Base-by-base conservation (phyloP, 2,113 vertebrate genomes). In the Phaethornis superciliosus region DNA sequence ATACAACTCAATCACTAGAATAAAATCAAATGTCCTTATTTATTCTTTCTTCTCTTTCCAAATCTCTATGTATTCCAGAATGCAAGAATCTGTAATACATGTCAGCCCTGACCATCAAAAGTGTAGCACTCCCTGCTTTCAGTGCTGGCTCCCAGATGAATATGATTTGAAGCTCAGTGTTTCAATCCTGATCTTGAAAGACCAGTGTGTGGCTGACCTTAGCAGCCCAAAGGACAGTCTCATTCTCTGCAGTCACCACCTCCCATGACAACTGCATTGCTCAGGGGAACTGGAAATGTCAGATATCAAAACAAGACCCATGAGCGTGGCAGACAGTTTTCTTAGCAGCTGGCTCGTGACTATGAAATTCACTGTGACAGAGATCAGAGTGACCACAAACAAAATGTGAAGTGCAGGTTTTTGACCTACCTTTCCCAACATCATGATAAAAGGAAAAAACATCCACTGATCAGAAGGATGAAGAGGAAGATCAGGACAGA, bases 331-430 rank as follows among this genome's bases (percentile, higher is more conserved):
- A 92, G 82, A 71, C 77, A 88, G 42, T 88, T 81, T 87, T 85
- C 81, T 89, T 72, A 88, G 81, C 68, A 93, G 74, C 70, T 80
- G 51, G 21, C 17, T 89, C 79, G 44, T 81, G 71, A 64, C 81
- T 91, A 40, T 70, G 60, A 77, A 79, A 85, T 67, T 68, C 27
- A 0, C 60, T 65, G 30, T 69, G 77, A 76, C 78, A 76, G 65
- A 81, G 59, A 88, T 83, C 75, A 93, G 51, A 88, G 46, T 68
- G 76, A 82, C 51, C 79, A 79, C 88, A 91, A 85, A 52, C 51
- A 89, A 74, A 88, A 68, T 0, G 0, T 42, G 86, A 76, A 62
- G 30, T 59, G 93, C 62, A 69, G 32, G 76, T 79, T 37, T 86
- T 75, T 42, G 33, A 83, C 56, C 52, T 47, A n/a, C 12, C 40